Evolutionary conservation across 2,797 vertebrate species (phyloP).

Genomic region (Gila robusta): DNA sequence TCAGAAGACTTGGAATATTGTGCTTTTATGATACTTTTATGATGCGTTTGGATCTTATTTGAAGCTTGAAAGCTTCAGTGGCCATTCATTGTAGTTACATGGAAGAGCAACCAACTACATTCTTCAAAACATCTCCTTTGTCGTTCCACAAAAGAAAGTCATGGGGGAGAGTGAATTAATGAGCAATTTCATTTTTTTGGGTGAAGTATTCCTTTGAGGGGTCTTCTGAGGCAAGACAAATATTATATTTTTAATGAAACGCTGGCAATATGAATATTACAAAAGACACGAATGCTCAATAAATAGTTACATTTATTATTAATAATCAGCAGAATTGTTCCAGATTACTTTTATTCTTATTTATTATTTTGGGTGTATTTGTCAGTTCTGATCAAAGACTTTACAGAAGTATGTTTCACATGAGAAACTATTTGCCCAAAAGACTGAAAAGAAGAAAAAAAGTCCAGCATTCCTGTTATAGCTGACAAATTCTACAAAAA

Average conservation of each 20-base stretch:
- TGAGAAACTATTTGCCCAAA: slow-evolving; percentile 12
- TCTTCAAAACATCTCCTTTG: not conserved
- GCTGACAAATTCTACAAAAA: slow-evolving; percentile 20
- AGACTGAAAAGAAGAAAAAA: not conserved
- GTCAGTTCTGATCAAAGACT: slow-evolving; percentile 10
- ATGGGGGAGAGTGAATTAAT: not conserved
- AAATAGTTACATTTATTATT: not conserved
- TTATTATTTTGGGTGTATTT: not conserved
- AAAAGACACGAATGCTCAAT: not conserved
- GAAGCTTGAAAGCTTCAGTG: not conserved
- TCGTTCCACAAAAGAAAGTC: no score
- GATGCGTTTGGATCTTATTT: not conserved
- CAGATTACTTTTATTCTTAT: not conserved
- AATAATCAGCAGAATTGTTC: not conserved
- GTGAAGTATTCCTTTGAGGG: not conserved
- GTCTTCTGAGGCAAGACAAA: not conserved
- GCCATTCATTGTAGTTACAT: not conserved
- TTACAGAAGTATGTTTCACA: not conserved
- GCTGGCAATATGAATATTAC: not conserved
- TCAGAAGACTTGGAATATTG: not conserved
- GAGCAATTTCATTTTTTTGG: not conserved
- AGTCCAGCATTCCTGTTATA: not conserved
- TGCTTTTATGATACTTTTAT: not conserved
- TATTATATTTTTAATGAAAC: not conserved
- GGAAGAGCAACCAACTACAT: not conserved